Evolutionary conservation across 2,888 invertebrate species (phyloP).

Genomic region (Blastobasis adustella): DNA sequence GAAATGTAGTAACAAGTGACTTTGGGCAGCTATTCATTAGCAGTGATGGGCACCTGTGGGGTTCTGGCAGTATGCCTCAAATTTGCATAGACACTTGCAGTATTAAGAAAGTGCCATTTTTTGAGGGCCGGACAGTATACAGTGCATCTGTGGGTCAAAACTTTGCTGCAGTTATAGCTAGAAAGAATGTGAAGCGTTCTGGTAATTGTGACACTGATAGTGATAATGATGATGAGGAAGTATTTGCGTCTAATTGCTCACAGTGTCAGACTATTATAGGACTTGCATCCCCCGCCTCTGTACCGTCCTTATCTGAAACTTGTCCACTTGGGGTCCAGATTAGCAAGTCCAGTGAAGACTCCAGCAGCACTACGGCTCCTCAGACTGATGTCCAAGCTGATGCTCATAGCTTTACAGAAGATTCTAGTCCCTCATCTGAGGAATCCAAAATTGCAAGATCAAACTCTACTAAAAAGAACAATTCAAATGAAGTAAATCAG

Average conservation of each 20-base stretch:
- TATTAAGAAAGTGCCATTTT: conserved; percentile 80
- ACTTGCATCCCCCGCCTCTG: conserved; percentile 73
- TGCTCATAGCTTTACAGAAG: conserved; percentile 71
- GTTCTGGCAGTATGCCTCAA: conserved; percentile 79
- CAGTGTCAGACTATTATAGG: conserved; percentile 76
- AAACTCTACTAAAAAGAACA: conserved; percentile 46
- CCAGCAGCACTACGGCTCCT: conserved; percentile 75
- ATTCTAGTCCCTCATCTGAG: conserved; percentile 73
- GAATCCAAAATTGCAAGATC: conserved; percentile 67
- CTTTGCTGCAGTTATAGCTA: conserved; percentile 84
- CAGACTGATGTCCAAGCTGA: conserved; percentile 73
- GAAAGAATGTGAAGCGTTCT: conserved; percentile 71
- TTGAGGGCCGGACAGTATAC: conserved; percentile 79
- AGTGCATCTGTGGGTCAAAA: conserved; percentile 84
- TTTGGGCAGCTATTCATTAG: conserved; percentile 79
- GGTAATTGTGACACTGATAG: conserved; percentile 75
- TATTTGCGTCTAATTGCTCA: conserved; percentile 79
- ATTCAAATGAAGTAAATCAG: conserved; percentile 31
- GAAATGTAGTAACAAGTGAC: conserved; percentile 76
- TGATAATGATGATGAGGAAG: conserved; percentile 76
- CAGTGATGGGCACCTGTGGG: conserved; percentile 81
- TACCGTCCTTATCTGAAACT: conserved; percentile 77
- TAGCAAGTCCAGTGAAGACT: conserved; percentile 76
- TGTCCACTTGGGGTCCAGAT: conserved; percentile 77
- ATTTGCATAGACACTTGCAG: conserved; percentile 74